Evolutionary conservation across 2,888 invertebrate genomes (phyloP), one percentile per base, ranked within the genome.

Genomic region (Tachina fera): DNA sequence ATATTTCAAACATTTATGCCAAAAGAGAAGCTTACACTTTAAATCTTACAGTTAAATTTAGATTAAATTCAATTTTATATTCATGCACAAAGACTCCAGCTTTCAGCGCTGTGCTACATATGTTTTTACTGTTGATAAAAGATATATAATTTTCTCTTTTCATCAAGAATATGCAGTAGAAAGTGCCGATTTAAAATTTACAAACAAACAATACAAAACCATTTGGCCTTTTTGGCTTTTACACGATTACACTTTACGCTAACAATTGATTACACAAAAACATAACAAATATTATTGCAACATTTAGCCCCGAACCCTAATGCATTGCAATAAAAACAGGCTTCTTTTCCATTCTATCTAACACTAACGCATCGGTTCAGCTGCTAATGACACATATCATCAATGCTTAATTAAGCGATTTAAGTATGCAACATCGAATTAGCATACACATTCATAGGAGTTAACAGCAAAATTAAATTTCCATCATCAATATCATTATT

Each of bases 341-440:
- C 39, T 63, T 65, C 39, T 31, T 56, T 63, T 41, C 19, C 13
- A 45, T 13, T 61, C 31, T 39, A 39, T 14, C 47, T 19, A 45
- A 19, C 14, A 14, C 58, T 14, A 45, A 51, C 11, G 53, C 68
- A 63, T 63, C 63, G 47, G 53, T 53, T 53, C 16, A 71, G 60
- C 61, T 86, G 76, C 61, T 75, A 83, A 76, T 86, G 86, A 72
- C 72, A 79, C 79, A 76, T 79, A 83, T 83, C 86, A 83, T 83
- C 86, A 76, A 83, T 86, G 72, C 49, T 80, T 80, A 76, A 83
- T 86, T 80, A 83, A 79, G 67, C 76, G 76, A 76, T 83, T 82
- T 31, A 79, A 65, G 19, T 75, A 60, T 58, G 61, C 51, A 75
- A 61, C 53, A 75, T 75, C 75, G 53, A 75, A 75, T 75, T 75